Conservation (phyloP, 2,888 invertebrate genomes). For the Drosophila tanythrix region DNA sequence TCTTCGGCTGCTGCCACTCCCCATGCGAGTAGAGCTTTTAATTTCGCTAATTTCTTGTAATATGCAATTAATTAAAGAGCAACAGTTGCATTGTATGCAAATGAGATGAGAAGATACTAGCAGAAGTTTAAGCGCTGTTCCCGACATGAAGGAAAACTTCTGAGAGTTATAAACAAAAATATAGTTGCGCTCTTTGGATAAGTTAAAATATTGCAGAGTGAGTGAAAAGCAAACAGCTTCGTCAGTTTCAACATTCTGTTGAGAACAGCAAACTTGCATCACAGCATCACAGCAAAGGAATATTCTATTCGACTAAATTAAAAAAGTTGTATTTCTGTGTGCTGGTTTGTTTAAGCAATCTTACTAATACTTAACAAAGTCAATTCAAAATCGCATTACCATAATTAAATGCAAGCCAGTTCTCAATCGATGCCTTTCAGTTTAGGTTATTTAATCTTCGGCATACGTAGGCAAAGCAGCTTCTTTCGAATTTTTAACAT, state of each 20-base stretch:
- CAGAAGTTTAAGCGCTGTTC: too few relatives aligned
- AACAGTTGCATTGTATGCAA: constrained; percentile 49
- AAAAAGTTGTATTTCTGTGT: neutral
- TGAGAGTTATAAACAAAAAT: neutral
- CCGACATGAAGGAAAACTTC: neutral
- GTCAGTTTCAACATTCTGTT: neutral
- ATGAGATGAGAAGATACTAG: neutral
- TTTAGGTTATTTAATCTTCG: constrained; percentile 1
- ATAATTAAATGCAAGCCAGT: neutral
- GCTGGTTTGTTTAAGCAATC: neutral
- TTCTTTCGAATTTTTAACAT: constrained; percentile 26
- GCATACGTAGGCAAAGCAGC: neutral
- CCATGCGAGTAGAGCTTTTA: constrained; percentile 16
- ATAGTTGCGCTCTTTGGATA: neutral
- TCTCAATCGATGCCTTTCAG: fast-evolving
- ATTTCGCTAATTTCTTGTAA: constrained; percentile 54
- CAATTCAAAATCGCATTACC: neutral
- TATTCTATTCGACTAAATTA: too few relatives aligned
- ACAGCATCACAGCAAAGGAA: too few relatives aligned
- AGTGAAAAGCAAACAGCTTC: neutral
- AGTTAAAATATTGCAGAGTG: neutral
- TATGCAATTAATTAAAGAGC: constrained; percentile 60
- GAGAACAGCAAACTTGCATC: too few relatives aligned
- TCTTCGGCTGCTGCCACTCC: neutral
- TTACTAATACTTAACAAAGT: neutral